Evolutionary conservation across 2,797 vertebrate genomes (phyloP), one percentile per base, ranked within the genome.

Genomic region (Hoplostethus atlanticus): DNA sequence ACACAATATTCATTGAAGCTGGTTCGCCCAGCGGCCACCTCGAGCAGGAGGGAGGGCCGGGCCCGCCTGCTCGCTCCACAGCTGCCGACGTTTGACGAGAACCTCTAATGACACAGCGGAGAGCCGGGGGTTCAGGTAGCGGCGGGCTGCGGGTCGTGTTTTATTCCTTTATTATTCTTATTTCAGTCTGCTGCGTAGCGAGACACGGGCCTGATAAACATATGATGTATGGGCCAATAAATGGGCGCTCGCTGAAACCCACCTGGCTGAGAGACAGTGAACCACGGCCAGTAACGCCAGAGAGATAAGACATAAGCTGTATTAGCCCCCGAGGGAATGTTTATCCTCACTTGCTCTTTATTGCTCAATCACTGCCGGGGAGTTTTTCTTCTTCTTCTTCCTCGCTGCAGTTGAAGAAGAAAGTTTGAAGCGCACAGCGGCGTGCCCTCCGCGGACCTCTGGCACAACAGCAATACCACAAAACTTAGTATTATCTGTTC

Each of bases 1-100:
- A 60, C 70, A 85, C 72, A 80, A 66, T 80, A 53, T 68, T 79
- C 71, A 79, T 76, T 6, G 73, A 68, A 74, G 81, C 81, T 84
- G 79, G 86, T 87, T 83, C 42, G 83, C 21, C 64, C 42, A 34
- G 67, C 67, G 46, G 63, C 59, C 48, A 38, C 44, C 38, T 31
- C 52, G 53, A 36, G 31, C 48, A 63, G 28, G 63, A 54, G 55
- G 72, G 81, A 61, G 62, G 64, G 72, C 65, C 1, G 46, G 67
- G 76, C 79, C 28, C 9, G 46, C 5, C 53, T 51, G 68, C 54
- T 40, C 5, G 48, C 72, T 71, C 42, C 1, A 3, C 6, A 4
- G 71, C 52, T n/a, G 15, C 77, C 73, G 81, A 73, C 77, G 69
- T 63, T 62, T 80, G 68, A 84, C 15, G 16, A 71, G 62, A 76